Conservation (phyloP, 1,140 invertebrate genomes). For the Varroa destructor region DNA sequence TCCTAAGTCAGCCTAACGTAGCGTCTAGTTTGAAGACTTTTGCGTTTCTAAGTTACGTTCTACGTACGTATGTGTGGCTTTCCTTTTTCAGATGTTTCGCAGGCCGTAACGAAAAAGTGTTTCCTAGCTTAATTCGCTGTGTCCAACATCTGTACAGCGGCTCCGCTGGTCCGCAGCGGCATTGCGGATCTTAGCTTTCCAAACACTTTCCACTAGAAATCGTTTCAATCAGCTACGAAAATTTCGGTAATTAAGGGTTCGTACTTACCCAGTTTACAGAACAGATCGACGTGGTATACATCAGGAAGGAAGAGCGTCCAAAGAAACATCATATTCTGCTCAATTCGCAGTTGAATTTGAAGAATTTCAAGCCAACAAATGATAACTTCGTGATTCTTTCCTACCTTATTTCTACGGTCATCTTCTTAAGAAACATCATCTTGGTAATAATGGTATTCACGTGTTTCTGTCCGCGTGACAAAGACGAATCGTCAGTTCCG, state of each 20-base stretch:
- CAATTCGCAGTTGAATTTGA: background rate
- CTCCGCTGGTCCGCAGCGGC: background rate
- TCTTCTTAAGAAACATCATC: background rate
- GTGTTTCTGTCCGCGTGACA: constrained; percentile 8
- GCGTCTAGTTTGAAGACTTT: too few relatives aligned
- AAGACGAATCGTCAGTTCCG: constrained; percentile 1
- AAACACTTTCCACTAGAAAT: background rate
- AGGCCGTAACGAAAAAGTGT: background rate
- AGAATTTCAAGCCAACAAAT: background rate
- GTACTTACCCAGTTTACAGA: constrained; percentile 12
- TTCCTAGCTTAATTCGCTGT: constrained; percentile 2
- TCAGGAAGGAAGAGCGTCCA: background rate
- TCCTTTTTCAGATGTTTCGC: constrained; percentile 20
- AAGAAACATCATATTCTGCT: background rate
- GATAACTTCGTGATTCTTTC: constrained; percentile 21
- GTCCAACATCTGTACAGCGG: background rate
- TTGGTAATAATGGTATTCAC: constrained; percentile 18
- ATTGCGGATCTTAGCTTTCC: background rate
- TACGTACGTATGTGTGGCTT: background rate
- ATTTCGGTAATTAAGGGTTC: background rate
- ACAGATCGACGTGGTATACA: background rate
- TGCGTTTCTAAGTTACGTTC: too few relatives aligned
- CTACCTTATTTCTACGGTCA: background rate
- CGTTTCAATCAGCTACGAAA: background rate
- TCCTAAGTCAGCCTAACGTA: too few relatives aligned